Evolutionary conservation across 2,888 invertebrate genomes (phyloP).

Genomic region (Alcis repandata): DNA sequence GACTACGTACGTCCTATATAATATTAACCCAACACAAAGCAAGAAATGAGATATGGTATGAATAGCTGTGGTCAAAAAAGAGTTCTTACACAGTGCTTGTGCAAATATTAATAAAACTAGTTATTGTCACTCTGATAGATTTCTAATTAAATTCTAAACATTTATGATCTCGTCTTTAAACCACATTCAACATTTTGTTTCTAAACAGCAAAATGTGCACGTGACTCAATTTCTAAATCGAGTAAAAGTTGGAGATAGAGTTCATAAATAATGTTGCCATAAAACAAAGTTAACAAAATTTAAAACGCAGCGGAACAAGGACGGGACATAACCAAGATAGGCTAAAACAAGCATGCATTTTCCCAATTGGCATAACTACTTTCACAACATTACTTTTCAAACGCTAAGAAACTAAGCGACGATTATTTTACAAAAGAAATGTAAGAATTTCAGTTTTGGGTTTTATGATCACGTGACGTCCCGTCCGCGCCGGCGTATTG

Average conservation of each 20-base stretch:
- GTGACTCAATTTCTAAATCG: background rate
- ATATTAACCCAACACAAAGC: background rate
- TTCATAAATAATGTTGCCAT: slow-evolving; percentile 8
- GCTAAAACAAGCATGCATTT: slow-evolving; percentile 53
- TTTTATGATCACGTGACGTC: slow-evolving; percentile 41
- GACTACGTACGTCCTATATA: background rate
- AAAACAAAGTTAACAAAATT: slow-evolving; percentile 25
- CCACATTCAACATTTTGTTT: background rate
- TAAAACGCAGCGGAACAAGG: slow-evolving; percentile 57
- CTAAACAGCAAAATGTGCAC: background rate
- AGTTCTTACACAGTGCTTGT: slow-evolving; percentile 5
- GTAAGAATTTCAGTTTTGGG: slow-evolving; percentile 12
- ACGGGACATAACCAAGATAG: slow-evolving; percentile 58
- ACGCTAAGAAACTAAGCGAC: slow-evolving; percentile 20
- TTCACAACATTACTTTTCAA: background rate
- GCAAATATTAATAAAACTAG: slow-evolving; percentile 1
- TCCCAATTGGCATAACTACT: slow-evolving; percentile 18
- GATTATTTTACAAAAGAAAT: slow-evolving; percentile 11
- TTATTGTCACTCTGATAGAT: background rate
- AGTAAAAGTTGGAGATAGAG: background rate
- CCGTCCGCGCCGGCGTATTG: slow-evolving; percentile 46
- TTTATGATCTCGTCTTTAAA: slow-evolving; percentile 1
- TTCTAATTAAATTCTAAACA: background rate
- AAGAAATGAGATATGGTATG: background rate
- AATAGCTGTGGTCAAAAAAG: background rate